Percentiles rank a stretch among this genome's conserved stretches.
Conservation (phyloP, 2,113 vertebrate genomes). For the Vombatus ursinus region DNA sequence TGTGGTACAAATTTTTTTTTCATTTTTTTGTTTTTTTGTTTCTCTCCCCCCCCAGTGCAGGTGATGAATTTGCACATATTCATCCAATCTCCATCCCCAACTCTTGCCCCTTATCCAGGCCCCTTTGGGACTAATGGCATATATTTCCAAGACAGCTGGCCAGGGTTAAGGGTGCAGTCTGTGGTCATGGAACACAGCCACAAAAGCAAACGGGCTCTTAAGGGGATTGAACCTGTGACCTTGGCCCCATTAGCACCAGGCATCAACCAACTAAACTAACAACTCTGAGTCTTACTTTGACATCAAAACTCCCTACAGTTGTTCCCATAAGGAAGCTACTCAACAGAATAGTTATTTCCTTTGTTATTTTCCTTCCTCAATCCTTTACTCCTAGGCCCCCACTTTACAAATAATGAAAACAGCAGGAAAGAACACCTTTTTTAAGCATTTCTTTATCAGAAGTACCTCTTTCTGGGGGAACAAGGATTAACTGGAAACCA, state of each 20-base stretch:
- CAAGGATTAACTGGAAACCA: background rate
- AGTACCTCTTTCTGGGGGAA: background rate
- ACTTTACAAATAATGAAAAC: background rate
- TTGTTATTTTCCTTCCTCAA: background rate
- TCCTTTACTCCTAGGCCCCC: background rate
- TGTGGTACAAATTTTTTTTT: background rate
- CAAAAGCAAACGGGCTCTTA: background rate
- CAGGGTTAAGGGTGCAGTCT: background rate
- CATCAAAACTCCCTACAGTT: background rate
- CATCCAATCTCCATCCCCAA: background rate
- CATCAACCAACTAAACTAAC: background rate
- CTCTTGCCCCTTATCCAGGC: background rate
- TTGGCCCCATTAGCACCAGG: background rate
- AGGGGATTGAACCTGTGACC: background rate
- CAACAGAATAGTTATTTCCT: background rate
- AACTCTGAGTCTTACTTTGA: background rate
- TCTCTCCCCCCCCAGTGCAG: background rate
- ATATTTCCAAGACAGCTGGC: background rate
- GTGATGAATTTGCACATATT: background rate
- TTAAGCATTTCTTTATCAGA: background rate
- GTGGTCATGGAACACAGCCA: background rate
- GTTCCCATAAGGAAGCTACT: background rate
- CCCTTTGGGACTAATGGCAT: background rate
- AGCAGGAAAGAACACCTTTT: background rate
- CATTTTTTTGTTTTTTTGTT: too few species aligned